Evolutionary conservation across 2,113 vertebrate species (phyloP), one percentile per base, ranked within the genome.

Genomic region (Camelus dromedarius): DNA sequence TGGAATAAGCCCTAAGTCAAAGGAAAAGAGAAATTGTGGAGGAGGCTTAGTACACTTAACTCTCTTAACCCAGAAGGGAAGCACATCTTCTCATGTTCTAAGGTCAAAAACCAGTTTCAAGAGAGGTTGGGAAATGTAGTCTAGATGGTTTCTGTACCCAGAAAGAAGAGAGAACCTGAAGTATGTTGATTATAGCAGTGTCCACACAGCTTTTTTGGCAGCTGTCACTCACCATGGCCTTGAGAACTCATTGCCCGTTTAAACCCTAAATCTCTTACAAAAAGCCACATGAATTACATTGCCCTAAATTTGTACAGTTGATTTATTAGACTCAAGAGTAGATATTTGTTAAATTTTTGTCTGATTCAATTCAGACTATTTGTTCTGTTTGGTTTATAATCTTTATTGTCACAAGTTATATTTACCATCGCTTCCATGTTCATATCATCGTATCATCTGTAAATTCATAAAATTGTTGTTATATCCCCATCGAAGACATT

Each of bases 321-420:
- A 8, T 70, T 81, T 89, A 75, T 91, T 54, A 60, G 18, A 87
- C 69, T 83, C 38, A 60, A 91, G 42, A 79, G 69, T 24, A 67
- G 50, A 81, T 73, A 70, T 93, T 91, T 89, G 48, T 89, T 70
- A 93, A 73, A 26, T 66, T 56, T 88, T 75, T 76, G n/a, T 92
- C 54, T 19, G n/a, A 81, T 72, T 92, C 60, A 16, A 64, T 80
- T 83, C 28, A 67, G 75, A 38, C 32, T 52, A 76, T 70, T 92
- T 52, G 9, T 66, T 67, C 96, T 76, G 24, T 67, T 87, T 77
- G 54, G 32, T 92, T 69, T 86, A 69, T 60, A 32, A 35, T 52
- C 35, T 85, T 95, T 75, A 81, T 80, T 70, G 70, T 48, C 62
- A 54, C 18, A 64, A n/a, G 4, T 81, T 64, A 81, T 66, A 82